Conservation (phyloP, 2,113 vertebrate species). For the Brienomyrus longianalis region DNA sequence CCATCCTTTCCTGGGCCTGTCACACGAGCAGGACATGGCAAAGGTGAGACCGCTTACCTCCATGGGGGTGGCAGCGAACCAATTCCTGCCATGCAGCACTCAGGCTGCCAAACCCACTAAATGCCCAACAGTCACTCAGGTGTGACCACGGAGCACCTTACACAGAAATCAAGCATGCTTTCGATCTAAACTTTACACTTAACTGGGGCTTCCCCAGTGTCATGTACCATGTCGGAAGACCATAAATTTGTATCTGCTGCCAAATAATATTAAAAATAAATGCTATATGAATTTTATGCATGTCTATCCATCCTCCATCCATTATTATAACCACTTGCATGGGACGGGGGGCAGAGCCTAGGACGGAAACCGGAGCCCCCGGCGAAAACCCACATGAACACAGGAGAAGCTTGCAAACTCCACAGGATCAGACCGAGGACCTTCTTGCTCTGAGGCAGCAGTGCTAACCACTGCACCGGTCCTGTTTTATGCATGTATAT, state of each 20-base stretch:
- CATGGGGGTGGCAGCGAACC: constrained; percentile 98
- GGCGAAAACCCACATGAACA: too few relatives aligned
- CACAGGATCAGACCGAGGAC: too few relatives aligned
- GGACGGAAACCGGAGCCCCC: too few relatives aligned
- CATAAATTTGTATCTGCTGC: not conserved
- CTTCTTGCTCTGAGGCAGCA: too few relatives aligned
- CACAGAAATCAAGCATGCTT: not conserved
- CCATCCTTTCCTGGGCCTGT: constrained; percentile 65
- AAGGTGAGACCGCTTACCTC: constrained; percentile 97
- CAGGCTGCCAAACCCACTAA: not conserved
- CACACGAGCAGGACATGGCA: constrained; percentile 91
- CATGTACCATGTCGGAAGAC: not conserved
- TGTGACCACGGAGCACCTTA: not conserved
- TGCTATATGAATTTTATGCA: not conserved
- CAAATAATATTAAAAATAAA: not conserved
- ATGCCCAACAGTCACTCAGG: not conserved
- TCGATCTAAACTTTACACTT: not conserved
- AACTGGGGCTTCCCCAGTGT: not conserved
- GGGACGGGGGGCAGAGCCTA: too few relatives aligned
- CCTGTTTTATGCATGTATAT: not conserved
- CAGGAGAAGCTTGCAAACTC: too few relatives aligned
- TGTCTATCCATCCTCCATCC: too few relatives aligned
- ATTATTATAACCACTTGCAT: too few relatives aligned
- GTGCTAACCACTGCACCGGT: too few relatives aligned
- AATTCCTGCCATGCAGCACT: constrained; percentile 71